phyloP scores from a whole-genome alignment of 1,140 invertebrate species.

The Saxidomus purpurata region DNA sequence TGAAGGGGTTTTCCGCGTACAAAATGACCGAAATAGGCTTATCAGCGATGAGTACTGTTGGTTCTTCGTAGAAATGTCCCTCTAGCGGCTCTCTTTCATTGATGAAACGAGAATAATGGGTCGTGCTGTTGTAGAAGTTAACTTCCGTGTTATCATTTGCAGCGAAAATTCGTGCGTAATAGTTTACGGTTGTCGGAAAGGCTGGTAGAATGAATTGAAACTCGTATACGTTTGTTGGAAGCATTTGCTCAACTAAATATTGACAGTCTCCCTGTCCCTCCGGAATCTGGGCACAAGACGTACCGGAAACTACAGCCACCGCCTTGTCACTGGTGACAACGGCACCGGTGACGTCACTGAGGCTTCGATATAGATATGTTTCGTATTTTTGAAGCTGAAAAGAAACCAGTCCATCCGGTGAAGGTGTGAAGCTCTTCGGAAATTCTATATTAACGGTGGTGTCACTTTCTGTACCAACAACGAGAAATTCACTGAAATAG shows the following conservation, averaged over 20 bases:
- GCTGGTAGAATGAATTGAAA: constrained; percentile 2
- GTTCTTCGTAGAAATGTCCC: neutral
- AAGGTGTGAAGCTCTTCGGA: neutral
- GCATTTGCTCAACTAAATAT: constrained; percentile 21
- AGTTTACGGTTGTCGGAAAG: neutral
- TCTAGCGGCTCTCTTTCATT: neutral
- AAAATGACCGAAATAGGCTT: constrained; percentile 28
- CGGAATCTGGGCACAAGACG: neutral
- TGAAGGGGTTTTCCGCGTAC: constrained; percentile 5
- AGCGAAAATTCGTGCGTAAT: constrained; percentile 9
- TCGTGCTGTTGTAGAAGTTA: neutral
- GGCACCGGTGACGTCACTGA: neutral
- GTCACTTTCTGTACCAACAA: neutral
- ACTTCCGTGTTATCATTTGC: constrained; percentile 9
- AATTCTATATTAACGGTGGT: constrained; percentile 6
- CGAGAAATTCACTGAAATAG: constrained; percentile 21
- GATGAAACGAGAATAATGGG: neutral
- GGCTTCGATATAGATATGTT: neutral
- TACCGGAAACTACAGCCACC: neutral
- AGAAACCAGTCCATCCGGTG: neutral
- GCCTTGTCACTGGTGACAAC: constrained; percentile 30
- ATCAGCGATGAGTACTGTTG: neutral
- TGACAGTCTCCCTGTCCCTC: neutral
- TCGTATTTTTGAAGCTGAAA: constrained; percentile 33
- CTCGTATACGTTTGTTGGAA: constrained; percentile 5